Evolutionary conservation across 2,888 invertebrate species (phyloP), one percentile per base, ranked within the genome.

Genomic region (Habrosyne pyritoides): DNA sequence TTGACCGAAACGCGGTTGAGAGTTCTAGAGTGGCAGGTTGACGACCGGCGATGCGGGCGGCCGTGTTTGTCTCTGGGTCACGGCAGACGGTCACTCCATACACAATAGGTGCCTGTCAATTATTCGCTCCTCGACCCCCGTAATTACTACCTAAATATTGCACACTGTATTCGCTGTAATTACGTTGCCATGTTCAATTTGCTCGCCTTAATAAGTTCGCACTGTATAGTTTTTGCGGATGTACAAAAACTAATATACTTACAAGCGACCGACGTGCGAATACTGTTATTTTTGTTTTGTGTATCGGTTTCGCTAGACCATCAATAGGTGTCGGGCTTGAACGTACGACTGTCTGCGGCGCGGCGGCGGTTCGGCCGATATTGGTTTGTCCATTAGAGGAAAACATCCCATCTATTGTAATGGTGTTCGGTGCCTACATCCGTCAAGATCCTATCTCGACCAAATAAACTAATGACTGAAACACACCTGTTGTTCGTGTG

Each of bases 281-380:
- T 89, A 89, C 88, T 83, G 87, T 90, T 91, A 89, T 77, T 85
- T 81, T 85, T 81, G 81, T 88, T 89, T 86, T 86, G 82, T 79
- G 81, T 88, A 88, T 89, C 85, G 77, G 80, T 86, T 84, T 86
- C 85, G 79, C 72, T 72, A 72, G 68, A 59, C 75, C 76, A 82
- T 83, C 81, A 83, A 83, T 83, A 83, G 84, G 72, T 76, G 80
- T 77, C 76, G 74, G 71, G 61, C 59, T 53, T 55, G 57, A 59
- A 55, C 63, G 61, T 59, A 42, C 18, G 7, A 42, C 42, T 42
- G 42, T 8, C 8, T 42, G 42, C 64, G 64, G n/a, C n/a, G n/a
- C n/a, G n/a, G n/a, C n/a, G n/a, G 66, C 63, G 57, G 61, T 64
- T 66, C 66, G 72, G 58, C 57, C 69, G 63, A 79, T 78, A 79